Percentiles rank a stretch among this genome's conserved stretches.
These are phyloP conservation scores for Furcifer pardalis DNA, from an alignment of 2,797 vertebrate species.

Conservation along the genomic window DNA sequence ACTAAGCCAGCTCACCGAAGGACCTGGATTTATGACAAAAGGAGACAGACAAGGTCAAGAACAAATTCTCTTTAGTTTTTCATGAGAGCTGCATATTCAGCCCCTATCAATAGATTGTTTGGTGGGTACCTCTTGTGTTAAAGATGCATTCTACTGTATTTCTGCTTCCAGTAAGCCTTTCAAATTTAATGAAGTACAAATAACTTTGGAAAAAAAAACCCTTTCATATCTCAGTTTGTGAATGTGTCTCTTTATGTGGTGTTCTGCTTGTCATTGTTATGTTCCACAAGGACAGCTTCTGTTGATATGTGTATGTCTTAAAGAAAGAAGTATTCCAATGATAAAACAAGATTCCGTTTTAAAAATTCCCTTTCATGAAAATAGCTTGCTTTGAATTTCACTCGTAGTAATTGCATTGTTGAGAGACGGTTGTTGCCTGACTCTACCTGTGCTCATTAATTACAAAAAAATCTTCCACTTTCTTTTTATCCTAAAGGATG, in stretches of 20 bases:
- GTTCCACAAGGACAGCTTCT: conserved; percentile 70
- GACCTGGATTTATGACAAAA: not conserved
- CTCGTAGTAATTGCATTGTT: conserved; percentile 65
- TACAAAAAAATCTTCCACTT: not conserved
- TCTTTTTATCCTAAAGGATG: conserved; percentile 61
- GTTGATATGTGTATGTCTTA: conserved; percentile 53
- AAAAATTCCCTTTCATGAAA: conserved; percentile 69
- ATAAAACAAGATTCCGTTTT: conserved; percentile 64
- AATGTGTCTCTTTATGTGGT: conserved; percentile 35
- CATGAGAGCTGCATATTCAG: not conserved
- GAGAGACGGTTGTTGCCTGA: conserved; percentile 61
- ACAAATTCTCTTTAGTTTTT: too few relatives aligned
- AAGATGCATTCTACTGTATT: conserved; percentile 37
- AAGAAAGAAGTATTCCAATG: conserved; percentile 50
- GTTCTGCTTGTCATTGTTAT: conserved; percentile 66
- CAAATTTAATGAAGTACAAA: conserved; percentile 47
- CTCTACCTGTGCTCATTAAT: conserved; percentile 65
- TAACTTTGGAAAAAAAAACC: conserved; percentile 19
- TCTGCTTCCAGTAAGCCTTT: conserved; percentile 42
- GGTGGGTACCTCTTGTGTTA: not conserved
- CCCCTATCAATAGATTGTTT: not conserved
- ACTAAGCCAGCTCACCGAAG: not conserved
- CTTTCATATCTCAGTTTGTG: conserved; percentile 29
- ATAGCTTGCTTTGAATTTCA: conserved; percentile 56
- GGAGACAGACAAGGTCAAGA: not conserved